These are phyloP conservation scores for Drosophila paramelanica DNA, from an alignment of 2,888 invertebrate species.

Conservation along the genomic window DNA sequence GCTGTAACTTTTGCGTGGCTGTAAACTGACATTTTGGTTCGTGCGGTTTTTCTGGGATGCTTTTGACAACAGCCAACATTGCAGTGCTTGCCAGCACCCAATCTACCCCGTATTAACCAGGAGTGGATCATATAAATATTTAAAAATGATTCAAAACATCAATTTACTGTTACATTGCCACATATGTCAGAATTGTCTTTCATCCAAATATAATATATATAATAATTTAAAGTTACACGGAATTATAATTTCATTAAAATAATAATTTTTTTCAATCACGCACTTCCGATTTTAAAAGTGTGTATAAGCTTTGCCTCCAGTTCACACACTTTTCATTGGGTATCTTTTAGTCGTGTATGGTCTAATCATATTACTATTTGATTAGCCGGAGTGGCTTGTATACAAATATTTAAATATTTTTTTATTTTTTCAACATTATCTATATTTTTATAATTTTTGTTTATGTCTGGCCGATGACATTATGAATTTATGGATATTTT, in stretches of 20 bases:
- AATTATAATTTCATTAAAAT: too few species aligned
- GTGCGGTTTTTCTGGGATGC: constrained; percentile 47
- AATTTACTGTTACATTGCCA: neutral
- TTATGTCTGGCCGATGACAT: constrained; percentile 58
- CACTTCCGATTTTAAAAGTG: too few species aligned
- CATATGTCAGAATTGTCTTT: too few species aligned
- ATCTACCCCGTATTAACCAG: constrained; percentile 10
- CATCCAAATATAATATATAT: too few species aligned
- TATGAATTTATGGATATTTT: constrained; percentile 30
- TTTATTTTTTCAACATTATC: constrained; percentile 1
- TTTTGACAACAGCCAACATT: constrained; percentile 36
- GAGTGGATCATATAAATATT: neutral
- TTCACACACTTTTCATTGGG: neutral
- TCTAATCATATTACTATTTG: constrained; percentile 10
- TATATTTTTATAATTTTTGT: constrained; percentile 47
- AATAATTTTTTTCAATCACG: too few species aligned
- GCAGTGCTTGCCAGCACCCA: constrained; percentile 3
- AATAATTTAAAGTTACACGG: too few species aligned
- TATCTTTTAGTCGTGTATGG: neutral
- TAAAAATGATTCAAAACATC: too few species aligned
- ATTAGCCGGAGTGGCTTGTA: neutral
- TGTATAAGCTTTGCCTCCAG: too few species aligned
- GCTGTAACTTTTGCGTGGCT: constrained; percentile 58
- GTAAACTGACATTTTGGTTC: constrained; percentile 63
- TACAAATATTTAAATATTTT: neutral